Conservation (phyloP, 2,888 invertebrate species). For the Hydropsyche betteni region DNA sequence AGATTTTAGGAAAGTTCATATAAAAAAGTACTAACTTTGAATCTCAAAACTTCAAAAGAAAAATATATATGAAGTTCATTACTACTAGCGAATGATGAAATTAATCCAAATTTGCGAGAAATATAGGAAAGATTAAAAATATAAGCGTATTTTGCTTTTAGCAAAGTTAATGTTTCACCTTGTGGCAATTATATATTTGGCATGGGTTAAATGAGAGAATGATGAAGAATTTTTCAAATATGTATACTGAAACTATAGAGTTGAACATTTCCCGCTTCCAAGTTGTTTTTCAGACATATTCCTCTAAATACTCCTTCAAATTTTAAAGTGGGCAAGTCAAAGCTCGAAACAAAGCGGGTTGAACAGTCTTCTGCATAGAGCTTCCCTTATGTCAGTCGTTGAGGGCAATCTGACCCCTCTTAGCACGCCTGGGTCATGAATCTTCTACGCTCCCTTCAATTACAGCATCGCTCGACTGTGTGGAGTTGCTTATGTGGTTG, state of each 20-base stretch:
- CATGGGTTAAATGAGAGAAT: slow-evolving; percentile 31
- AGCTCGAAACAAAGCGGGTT: slow-evolving; percentile 37
- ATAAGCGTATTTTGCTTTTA: slow-evolving; percentile 41
- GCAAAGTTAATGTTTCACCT: slow-evolving; percentile 11
- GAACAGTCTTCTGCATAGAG: slow-evolving; percentile 32
- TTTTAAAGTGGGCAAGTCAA: slow-evolving; percentile 18
- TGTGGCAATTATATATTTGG: slow-evolving; percentile 35
- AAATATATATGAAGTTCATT: no score
- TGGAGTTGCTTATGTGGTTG: slow-evolving; percentile 33
- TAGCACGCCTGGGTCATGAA: slow-evolving; percentile 45
- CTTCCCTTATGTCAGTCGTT: slow-evolving; percentile 41
- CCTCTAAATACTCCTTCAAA: not conserved
- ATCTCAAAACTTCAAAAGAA: no score
- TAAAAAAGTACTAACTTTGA: no score
- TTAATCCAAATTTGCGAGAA: no score
- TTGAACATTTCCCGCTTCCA: not conserved
- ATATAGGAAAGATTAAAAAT: slow-evolving; percentile 25
- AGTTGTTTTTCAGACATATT: not conserved
- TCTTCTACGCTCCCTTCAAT: slow-evolving; percentile 42
- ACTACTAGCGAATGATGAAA: no score
- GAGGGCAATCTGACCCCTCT: slow-evolving; percentile 44
- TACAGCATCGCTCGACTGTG: not conserved
- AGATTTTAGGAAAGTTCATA: no score
- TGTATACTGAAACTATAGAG: slow-evolving; percentile 24
- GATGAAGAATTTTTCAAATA: slow-evolving; percentile 8